Evolutionary conservation across 2,888 invertebrate genomes (phyloP).

Genomic region (Torymus aiolomorphi): DNA sequence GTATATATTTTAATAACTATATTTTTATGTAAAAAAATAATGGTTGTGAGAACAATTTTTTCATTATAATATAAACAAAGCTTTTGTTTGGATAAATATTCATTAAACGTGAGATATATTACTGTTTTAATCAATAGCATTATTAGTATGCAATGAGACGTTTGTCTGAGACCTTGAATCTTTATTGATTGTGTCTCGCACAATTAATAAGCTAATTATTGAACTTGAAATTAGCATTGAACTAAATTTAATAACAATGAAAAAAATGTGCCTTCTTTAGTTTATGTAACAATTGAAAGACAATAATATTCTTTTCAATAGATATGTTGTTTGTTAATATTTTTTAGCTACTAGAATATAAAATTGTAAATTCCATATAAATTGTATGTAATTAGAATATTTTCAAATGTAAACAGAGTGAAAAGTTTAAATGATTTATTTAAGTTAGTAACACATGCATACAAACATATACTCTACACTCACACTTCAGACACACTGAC

Average conservation of each 20-base stretch:
- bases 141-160: slow-evolving; percentile 40
- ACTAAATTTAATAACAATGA: background rate
- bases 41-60: background rate
- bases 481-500: no score
- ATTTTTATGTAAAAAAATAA: background rate
- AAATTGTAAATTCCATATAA: background rate
- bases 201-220: slow-evolving; percentile 38
- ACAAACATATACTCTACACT: no score
- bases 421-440: no score
- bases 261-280: background rate
- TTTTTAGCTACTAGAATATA: no score
- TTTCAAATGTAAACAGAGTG: no score
- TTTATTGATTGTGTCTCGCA: slow-evolving; percentile 41
- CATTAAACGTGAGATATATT: slow-evolving; percentile 39
- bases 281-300: no score
- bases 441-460: no score
- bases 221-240: slow-evolving; percentile 21
- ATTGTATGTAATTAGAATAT: background rate
- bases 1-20: slow-evolving; percentile 42
- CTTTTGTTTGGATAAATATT: slow-evolving; percentile 33
- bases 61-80: slow-evolving; percentile 10
- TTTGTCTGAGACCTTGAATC: slow-evolving; percentile 46
- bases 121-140: slow-evolving; percentile 15
- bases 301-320: no score
- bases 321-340: no score